These are phyloP conservation scores for Gobiocypris rarus DNA, from an alignment of 2,113 vertebrate genomes.

Conservation along the genomic window DNA sequence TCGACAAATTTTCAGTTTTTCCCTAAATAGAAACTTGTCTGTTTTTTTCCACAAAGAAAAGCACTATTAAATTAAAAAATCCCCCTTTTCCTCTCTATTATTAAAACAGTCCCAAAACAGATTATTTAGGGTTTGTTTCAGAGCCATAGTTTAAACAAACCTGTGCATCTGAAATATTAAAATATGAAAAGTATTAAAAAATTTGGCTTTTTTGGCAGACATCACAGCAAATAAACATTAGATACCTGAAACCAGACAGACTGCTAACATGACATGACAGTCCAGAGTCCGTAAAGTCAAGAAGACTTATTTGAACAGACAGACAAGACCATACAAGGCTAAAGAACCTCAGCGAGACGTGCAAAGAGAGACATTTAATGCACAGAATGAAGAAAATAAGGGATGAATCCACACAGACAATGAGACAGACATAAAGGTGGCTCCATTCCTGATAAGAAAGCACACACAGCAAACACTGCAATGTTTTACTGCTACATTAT, in stretches of 20 bases:
- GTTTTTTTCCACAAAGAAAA: neutral
- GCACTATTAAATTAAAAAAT: neutral
- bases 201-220: neutral
- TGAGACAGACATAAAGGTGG: slow-evolving; percentile 54
- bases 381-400: neutral
- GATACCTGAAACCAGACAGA: neutral
- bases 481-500: slow-evolving; percentile 60
- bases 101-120: neutral
- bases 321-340: slow-evolving; percentile 26
- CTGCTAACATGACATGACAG: neutral
- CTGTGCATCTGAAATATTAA: neutral
- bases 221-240: slow-evolving; percentile 11
- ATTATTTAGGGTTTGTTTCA: neutral
- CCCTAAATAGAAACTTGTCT: neutral
- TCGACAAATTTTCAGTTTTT: neutral
- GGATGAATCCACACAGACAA: slow-evolving; percentile 34
- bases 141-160: neutral
- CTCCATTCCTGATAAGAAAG: slow-evolving; percentile 64
- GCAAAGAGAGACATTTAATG: slow-evolving; percentile 17
- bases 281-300: neutral
- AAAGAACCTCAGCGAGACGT: neutral
- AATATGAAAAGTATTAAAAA: neutral
- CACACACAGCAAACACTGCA: slow-evolving; percentile 57
- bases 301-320: slow-evolving; percentile 14
- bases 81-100: neutral